Conservation (phyloP, 2,113 vertebrate species). For the Xerus inauris region DNA sequence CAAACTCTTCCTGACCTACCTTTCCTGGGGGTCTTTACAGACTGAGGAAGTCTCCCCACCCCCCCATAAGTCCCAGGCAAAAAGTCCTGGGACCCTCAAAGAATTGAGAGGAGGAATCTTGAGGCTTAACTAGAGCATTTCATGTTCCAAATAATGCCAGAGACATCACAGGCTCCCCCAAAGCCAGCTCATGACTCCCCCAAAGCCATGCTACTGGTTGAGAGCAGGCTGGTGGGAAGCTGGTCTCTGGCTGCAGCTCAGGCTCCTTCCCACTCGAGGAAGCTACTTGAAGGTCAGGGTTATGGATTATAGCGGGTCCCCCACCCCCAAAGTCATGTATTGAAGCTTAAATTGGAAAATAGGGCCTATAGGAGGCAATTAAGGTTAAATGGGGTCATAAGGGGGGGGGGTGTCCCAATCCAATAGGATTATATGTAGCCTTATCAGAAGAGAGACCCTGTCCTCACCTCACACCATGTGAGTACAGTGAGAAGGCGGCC, state of each 20-base stretch:
- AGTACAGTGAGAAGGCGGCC: too few species aligned
- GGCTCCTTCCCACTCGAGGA: neutral
- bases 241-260: neutral
- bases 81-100: neutral
- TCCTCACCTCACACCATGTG: too few species aligned
- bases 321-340: too few species aligned
- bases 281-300: neutral
- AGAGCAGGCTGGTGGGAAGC: neutral
- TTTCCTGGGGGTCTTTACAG: neutral
- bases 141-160: neutral
- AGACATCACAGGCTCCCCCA: neutral
- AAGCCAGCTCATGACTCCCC: neutral
- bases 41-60: neutral
- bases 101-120: neutral
- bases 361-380: too few species aligned
- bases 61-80: neutral
- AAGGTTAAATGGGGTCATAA: too few species aligned
- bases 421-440: neutral
- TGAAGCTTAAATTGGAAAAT: neutral
- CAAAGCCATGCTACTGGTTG: neutral
- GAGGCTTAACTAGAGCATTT: neutral
- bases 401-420: too few species aligned
- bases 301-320: neutral
- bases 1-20: slow-evolving; percentile 30
- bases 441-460: too few species aligned